These are phyloP conservation scores for Nomada fabriciana DNA, from an alignment of 2,888 invertebrate species.

Conservation along the genomic window DNA sequence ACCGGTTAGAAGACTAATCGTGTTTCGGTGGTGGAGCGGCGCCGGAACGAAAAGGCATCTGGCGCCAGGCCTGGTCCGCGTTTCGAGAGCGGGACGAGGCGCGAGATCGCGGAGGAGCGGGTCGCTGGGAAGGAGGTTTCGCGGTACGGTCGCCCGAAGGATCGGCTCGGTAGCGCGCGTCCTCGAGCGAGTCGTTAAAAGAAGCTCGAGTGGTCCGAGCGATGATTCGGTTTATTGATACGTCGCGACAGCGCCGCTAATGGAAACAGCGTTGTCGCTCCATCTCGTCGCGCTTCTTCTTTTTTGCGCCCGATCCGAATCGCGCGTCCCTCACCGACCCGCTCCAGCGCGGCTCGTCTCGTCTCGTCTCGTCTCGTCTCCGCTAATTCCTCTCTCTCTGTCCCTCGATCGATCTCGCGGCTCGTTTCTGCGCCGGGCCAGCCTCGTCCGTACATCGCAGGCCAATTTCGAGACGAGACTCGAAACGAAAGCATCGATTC, in stretches of 20 bases:
- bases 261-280: constrained; percentile 69
- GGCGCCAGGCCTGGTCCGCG: constrained; percentile 66
- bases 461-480: background rate
- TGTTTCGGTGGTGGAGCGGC: constrained; percentile 69
- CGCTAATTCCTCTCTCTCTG: constrained; percentile 37
- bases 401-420: background rate
- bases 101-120: background rate
- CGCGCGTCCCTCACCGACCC: background rate
- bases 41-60: constrained; percentile 66
- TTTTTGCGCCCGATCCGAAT: background rate
- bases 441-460: constrained; percentile 10
- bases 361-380: background rate
- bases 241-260: constrained; percentile 75
- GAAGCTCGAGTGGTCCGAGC: background rate
- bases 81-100: background rate
- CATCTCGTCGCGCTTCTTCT: constrained; percentile 6
- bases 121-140: background rate
- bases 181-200: constrained; percentile 24
- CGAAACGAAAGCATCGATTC: constrained; percentile 49
- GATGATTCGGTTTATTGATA: constrained; percentile 72
- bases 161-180: constrained; percentile 3
- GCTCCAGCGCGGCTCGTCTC: background rate
- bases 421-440: background rate
- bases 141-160: background rate
- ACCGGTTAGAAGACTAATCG: constrained; percentile 68